Evolutionary conservation across 2,797 vertebrate genomes (phyloP).

Genomic region (Parotocinclus haroldoi): DNA sequence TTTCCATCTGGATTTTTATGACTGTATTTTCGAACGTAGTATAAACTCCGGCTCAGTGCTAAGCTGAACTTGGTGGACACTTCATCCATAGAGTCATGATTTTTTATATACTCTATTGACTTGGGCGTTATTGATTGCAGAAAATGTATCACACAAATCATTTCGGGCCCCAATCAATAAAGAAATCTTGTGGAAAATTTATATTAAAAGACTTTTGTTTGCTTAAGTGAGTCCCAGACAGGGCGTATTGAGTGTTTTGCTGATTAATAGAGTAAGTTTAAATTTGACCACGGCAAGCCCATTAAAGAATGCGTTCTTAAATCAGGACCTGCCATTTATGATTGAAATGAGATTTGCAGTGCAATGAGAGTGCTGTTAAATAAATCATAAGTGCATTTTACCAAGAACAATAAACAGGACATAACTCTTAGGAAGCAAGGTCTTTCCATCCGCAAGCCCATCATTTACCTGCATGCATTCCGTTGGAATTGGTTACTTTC

Average conservation of each 20-base stretch:
- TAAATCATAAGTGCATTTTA: constrained; percentile 91
- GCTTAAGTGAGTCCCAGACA: constrained; percentile 85
- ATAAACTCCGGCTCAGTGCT: constrained; percentile 60
- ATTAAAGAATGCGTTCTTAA: constrained; percentile 97
- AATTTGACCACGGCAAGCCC: constrained; percentile 90
- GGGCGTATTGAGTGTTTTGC: constrained; percentile 93
- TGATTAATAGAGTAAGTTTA: constrained; percentile 98
- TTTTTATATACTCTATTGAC: constrained; percentile 87
- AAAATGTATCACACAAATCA: constrained; percentile 99
- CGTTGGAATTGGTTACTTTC: constrained; percentile 18
- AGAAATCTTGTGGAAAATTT: constrained; percentile 99
- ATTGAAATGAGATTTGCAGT: constrained; percentile 94
- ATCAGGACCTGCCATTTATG: constrained; percentile 95
- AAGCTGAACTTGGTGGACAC: constrained; percentile 78
- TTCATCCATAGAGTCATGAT: constrained; percentile 68
- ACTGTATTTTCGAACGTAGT: constrained; percentile 49
- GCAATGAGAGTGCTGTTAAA: constrained; percentile 74
- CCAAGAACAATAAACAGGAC: constrained; percentile 87
- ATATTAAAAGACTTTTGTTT: constrained; percentile 91
- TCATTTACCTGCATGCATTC: constrained; percentile 71
- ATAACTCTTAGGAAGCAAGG: constrained; percentile 90
- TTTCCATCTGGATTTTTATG: constrained; percentile 53
- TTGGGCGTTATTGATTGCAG: constrained; percentile 84
- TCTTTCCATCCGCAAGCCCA: constrained; percentile 75
- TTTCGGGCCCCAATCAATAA: constrained; percentile 94